Conservation (phyloP, 2,888 invertebrate genomes). For the Pandemis corylana region DNA sequence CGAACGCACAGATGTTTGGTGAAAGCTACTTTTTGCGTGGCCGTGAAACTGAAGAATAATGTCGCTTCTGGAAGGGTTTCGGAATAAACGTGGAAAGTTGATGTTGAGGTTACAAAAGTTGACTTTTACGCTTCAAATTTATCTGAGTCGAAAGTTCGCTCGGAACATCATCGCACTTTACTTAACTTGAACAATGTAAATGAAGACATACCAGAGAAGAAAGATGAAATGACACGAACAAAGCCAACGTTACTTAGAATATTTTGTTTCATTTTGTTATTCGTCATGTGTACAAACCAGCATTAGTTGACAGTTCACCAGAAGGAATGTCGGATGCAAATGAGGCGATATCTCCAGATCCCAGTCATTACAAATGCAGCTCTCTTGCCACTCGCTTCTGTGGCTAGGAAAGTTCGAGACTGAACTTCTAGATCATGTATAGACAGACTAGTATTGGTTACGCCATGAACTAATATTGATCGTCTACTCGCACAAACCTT, state of each 20-base stretch:
- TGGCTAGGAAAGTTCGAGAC: not conserved
- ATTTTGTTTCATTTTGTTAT: not conserved
- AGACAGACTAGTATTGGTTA: no score
- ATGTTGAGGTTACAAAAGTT: not conserved
- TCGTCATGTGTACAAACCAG: not conserved
- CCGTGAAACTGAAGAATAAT: conserved; percentile 52
- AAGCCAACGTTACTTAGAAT: not conserved
- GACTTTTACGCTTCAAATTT: not conserved
- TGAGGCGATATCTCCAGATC: not conserved
- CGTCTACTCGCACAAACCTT: no score
- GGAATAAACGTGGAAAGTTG: conserved; percentile 27
- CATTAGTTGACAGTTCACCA: not conserved
- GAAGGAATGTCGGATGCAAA: not conserved
- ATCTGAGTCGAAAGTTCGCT: not conserved
- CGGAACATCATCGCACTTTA: not conserved
- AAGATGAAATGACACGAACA: not conserved
- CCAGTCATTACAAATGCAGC: not conserved
- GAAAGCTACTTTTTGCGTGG: conserved; percentile 67
- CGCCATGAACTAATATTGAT: no score
- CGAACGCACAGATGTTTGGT: conserved; percentile 75
- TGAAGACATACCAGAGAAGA: not conserved
- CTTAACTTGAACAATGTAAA: not conserved
- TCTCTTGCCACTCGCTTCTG: not conserved
- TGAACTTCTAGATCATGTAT: not conserved
- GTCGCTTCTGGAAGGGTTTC: conserved; percentile 13